Conservation (phyloP, 2,888 invertebrate species). For the Lasioglossum oenotherae region DNA sequence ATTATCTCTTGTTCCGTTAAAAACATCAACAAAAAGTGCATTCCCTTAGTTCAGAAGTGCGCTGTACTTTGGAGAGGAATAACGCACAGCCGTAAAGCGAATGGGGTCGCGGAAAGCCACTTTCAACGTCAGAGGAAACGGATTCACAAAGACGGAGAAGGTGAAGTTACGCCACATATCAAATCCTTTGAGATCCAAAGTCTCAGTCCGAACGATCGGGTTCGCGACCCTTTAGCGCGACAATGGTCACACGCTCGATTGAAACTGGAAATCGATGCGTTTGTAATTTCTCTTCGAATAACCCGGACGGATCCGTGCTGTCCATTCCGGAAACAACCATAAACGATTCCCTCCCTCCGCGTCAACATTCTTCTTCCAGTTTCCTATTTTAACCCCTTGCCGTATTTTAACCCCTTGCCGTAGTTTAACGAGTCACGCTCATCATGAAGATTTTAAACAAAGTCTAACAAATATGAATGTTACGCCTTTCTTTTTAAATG, state of each 20-base stretch:
- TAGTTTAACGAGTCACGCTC: too few relatives aligned
- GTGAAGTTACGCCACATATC: slow-evolving; percentile 13
- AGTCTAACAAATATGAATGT: too few relatives aligned
- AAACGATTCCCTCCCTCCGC: background rate
- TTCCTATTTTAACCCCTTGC: background rate
- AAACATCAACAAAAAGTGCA: background rate
- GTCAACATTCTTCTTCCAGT: background rate
- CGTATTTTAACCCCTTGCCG: too few relatives aligned
- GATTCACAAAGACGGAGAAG: slow-evolving; percentile 12
- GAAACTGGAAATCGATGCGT: slow-evolving; percentile 44
- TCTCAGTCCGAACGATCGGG: slow-evolving; percentile 25
- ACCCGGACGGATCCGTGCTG: background rate
- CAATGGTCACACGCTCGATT: slow-evolving; percentile 28
- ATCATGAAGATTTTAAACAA: too few relatives aligned
- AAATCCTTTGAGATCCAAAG: slow-evolving; percentile 35
- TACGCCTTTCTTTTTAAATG: too few relatives aligned
- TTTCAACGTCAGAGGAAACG: slow-evolving; percentile 23
- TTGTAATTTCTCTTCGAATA: slow-evolving; percentile 39
- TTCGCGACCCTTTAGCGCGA: slow-evolving; percentile 11
- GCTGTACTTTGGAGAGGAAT: background rate
- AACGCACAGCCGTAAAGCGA: slow-evolving; percentile 7
- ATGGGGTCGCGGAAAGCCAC: slow-evolving; percentile 23
- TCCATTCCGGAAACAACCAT: background rate
- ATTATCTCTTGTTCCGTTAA: background rate
- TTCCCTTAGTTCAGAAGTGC: background rate